A percentile compares a stretch with the other conserved stretches of the same genome.
These are phyloP conservation scores for Encarsia formosa DNA, from an alignment of 2,888 invertebrate species.

Conservation along the genomic window DNA sequence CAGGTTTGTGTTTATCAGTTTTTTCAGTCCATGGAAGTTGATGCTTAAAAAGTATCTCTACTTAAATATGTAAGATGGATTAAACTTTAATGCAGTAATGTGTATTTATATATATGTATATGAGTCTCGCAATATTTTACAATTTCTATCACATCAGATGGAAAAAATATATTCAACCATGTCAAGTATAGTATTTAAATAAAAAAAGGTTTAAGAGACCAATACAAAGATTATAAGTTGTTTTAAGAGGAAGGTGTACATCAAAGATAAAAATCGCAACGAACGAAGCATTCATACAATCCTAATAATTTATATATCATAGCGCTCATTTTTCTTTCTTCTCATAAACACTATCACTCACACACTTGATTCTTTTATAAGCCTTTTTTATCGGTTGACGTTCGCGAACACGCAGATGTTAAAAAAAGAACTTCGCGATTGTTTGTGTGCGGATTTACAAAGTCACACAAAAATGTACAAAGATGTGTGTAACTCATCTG, in stretches of 20 bases:
- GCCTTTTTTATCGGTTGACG: neutral
- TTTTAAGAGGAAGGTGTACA: conserved; percentile 5
- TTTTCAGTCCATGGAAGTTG: no score
- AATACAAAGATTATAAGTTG: conserved; percentile 1
- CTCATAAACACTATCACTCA: conserved; percentile 28
- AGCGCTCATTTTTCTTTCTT: conserved; percentile 23
- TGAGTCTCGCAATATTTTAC: neutral
- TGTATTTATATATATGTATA: no score
- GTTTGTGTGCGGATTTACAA: neutral
- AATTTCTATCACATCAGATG: neutral
- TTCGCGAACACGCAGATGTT: conserved; percentile 2
- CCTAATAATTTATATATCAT: conserved; percentile 33
- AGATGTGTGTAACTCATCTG: conserved; percentile 5
- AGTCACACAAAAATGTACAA: neutral
- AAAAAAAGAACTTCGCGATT: neutral
- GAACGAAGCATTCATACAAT: conserved; percentile 15
- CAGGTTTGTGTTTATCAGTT: no score
- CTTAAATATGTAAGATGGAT: no score
- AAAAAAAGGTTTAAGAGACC: no score
- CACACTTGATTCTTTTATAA: conserved; percentile 8
- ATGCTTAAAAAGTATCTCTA: no score
- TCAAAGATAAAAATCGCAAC: conserved; percentile 13
- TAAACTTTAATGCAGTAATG: no score
- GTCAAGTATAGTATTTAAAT: no score
- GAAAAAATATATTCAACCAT: no score